phyloP scores from a whole-genome alignment of 1,140 invertebrate genomes.

The Aphaenogaster ashmeadi region DNA sequence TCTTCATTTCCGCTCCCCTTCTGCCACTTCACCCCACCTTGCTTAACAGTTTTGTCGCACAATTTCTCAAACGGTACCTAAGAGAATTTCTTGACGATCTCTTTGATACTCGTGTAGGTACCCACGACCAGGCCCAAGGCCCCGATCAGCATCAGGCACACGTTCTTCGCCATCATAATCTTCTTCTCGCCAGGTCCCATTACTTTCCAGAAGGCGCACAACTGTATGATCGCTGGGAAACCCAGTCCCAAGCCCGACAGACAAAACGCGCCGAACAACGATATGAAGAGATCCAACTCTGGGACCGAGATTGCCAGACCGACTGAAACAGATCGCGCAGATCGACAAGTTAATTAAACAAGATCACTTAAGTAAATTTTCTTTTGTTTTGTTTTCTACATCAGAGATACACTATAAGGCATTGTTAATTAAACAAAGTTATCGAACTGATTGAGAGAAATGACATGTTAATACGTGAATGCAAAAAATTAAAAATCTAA shows the following conservation, averaged over 20 bases:
- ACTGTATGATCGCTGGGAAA: conserved; percentile 95
- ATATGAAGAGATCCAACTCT: conserved; percentile 95
- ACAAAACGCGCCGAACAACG: conserved; percentile 95
- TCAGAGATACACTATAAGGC: background rate
- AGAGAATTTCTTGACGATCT: conserved; percentile 89
- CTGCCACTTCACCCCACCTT: background rate
- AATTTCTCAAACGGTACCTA: background rate
- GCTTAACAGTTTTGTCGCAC: background rate
- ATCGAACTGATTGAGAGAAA: background rate
- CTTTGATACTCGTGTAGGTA: conserved; percentile 90
- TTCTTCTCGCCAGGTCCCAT: conserved; percentile 84
- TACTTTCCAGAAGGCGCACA: conserved; percentile 90
- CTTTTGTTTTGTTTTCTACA: background rate
- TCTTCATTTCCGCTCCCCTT: background rate
- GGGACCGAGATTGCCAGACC: conserved; percentile 93
- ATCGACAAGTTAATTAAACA: conserved; percentile 23
- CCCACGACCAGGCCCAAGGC: conserved; percentile 90
- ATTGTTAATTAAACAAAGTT: background rate
- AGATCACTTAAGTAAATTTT: background rate
- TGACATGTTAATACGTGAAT: background rate
- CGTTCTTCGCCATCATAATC: conserved; percentile 90
- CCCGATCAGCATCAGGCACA: conserved; percentile 90
- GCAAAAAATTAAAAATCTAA: background rate
- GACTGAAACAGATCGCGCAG: conserved; percentile 88
- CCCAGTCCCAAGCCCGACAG: conserved; percentile 95